Evolutionary conservation across 53 echinoderm and acorn worm genomes (phyloP).

Genomic region (Patiria pectinifera): DNA sequence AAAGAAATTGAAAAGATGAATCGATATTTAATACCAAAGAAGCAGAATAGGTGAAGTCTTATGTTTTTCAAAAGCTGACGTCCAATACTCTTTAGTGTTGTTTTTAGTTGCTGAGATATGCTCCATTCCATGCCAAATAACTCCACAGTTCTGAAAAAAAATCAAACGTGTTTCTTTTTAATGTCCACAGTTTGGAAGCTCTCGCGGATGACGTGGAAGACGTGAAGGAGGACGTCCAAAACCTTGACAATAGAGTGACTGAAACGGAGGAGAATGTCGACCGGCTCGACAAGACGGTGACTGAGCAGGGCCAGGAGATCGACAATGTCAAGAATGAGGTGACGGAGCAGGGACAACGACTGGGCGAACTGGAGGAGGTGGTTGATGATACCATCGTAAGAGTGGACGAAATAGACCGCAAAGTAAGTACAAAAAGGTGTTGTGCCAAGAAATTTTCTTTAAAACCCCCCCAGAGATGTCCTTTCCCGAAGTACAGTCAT

Average conservation of each 20-base stretch:
- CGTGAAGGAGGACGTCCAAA: constrained; percentile 73
- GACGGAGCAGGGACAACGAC: constrained; percentile 81
- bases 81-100: no score
- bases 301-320: constrained; percentile 79
- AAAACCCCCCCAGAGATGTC: no score
- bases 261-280: constrained; percentile 76
- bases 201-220: constrained; percentile 81
- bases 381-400: constrained; percentile 87
- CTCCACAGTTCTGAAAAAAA: no score
- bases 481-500: no score
- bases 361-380: constrained; percentile 84
- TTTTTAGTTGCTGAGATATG: no score
- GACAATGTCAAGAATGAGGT: constrained; percentile 84
- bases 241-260: constrained; percentile 80
- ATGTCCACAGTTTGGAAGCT: constrained; percentile 5
- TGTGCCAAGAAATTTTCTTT: no score
- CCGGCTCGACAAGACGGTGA: constrained; percentile 78
- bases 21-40: no score
- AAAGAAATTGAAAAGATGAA: no score
- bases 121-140: no score
- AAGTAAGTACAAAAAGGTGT: constrained; percentile 61
- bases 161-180: no score
- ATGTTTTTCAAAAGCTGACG: no score
- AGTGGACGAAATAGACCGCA: constrained; percentile 95
- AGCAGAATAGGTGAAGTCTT: no score